Conservation (phyloP, 2,113 vertebrate genomes). For the Paracanthobrama guichenoti region DNA sequence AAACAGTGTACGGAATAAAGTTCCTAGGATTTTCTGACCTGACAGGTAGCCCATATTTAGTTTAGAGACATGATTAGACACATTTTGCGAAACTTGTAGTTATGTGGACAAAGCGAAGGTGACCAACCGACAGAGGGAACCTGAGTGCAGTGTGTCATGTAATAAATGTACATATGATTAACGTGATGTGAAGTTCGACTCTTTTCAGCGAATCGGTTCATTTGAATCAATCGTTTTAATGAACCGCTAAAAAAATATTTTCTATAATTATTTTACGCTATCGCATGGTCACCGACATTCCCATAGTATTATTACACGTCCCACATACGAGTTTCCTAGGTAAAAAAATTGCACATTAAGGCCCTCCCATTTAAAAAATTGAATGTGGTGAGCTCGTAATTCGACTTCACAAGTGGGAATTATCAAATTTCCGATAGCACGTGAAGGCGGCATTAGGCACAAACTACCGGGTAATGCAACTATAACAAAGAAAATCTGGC, state of each 20-base stretch:
- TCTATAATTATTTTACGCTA: background rate
- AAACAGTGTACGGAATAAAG: conserved; percentile 27
- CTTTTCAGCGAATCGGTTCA: background rate
- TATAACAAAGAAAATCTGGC: too few species aligned
- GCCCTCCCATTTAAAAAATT: too few species aligned
- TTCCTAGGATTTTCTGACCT: conserved; percentile 37
- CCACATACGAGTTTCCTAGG: too few species aligned
- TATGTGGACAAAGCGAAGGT: background rate
- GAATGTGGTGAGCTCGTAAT: too few species aligned
- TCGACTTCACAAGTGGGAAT: too few species aligned
- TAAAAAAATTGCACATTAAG: too few species aligned
- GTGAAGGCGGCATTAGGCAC: too few species aligned
- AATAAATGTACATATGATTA: background rate
- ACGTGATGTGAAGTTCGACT: background rate
- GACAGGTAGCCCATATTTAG: background rate
- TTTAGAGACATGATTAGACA: background rate
- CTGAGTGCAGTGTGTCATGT: too few species aligned
- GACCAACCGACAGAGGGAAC: background rate
- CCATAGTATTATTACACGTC: background rate
- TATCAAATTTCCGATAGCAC: too few species aligned
- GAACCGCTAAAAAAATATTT: background rate
- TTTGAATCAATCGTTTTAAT: background rate
- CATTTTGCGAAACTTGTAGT: background rate
- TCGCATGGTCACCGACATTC: background rate
- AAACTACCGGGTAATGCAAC: too few species aligned